These are phyloP conservation scores for Ypsolopha scabrella DNA, from an alignment of 2,888 invertebrate species.

Conservation along the genomic window DNA sequence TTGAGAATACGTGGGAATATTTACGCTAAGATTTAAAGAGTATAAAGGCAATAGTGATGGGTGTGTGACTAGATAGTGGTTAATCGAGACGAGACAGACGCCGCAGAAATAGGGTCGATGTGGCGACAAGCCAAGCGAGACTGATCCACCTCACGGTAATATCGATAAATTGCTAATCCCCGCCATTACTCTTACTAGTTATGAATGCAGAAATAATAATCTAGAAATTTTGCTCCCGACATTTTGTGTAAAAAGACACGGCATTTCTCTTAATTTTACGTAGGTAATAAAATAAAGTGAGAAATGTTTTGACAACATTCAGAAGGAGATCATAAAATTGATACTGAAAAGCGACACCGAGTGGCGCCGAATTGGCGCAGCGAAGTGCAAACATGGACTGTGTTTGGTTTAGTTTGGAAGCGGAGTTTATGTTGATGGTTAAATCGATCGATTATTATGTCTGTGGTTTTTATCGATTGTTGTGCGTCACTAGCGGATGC, in stretches of 20 bases:
- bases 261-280: neutral
- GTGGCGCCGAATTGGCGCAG: neutral
- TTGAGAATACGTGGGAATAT: neutral
- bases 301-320: neutral
- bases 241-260: neutral
- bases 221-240: neutral
- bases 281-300: neutral
- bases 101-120: slow-evolving; percentile 40
- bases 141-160: slow-evolving; percentile 24
- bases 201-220: slow-evolving; percentile 8
- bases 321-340: neutral
- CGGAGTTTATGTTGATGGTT: slow-evolving; percentile 16
- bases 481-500: slow-evolving; percentile 57
- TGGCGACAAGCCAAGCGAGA: slow-evolving; percentile 32
- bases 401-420: neutral
- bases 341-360: neutral
- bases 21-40: neutral
- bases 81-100: slow-evolving; percentile 36
- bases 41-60: slow-evolving; percentile 45
- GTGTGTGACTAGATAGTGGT: slow-evolving; percentile 20
- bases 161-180: slow-evolving; percentile 37
- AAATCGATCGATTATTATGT: slow-evolving; percentile 24
- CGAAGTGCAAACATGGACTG: neutral
- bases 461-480: neutral
- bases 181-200: slow-evolving; percentile 17